Evolutionary conservation across 2,797 vertebrate genomes (phyloP).

Genomic region (Psittacula derbiana): DNA sequence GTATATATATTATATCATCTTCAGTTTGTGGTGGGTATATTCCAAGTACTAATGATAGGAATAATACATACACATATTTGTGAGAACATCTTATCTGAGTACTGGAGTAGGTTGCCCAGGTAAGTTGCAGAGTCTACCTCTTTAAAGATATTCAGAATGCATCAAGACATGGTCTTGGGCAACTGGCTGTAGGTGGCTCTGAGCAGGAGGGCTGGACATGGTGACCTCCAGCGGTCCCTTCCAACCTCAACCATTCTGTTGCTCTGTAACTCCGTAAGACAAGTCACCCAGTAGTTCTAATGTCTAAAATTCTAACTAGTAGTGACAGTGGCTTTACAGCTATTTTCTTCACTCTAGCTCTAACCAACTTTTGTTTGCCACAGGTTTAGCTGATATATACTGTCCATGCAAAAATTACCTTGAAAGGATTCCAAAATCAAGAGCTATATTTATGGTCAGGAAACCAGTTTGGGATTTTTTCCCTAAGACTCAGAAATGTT

Average conservation of each 20-base stretch:
- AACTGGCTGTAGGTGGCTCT: not conserved
- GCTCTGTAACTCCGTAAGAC: not conserved
- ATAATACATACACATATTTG: not conserved
- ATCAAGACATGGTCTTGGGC: not conserved
- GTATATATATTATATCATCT: not conserved
- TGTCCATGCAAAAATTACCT: not conserved
- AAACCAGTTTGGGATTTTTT: not conserved
- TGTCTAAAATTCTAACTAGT: not conserved
- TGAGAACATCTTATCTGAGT: not conserved
- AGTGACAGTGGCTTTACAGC: not conserved
- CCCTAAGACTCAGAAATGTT: accelerated
- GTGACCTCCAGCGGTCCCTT: not conserved
- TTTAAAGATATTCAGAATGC: not conserved
- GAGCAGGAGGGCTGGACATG: not conserved
- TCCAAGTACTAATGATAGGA: not conserved
- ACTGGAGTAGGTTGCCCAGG: not conserved
- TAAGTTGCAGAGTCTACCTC: not conserved
- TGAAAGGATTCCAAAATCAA: not conserved
- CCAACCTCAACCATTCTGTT: not conserved
- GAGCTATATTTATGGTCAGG: not conserved
- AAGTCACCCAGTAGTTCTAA: not conserved
- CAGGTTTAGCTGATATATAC: not conserved
- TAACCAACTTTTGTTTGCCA: not conserved
- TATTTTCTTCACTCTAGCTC: not conserved
- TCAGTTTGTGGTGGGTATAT: not conserved